These are phyloP conservation scores for Parnassius smintheus DNA, from an alignment of 2,888 invertebrate genomes.

Conservation along the genomic window DNA sequence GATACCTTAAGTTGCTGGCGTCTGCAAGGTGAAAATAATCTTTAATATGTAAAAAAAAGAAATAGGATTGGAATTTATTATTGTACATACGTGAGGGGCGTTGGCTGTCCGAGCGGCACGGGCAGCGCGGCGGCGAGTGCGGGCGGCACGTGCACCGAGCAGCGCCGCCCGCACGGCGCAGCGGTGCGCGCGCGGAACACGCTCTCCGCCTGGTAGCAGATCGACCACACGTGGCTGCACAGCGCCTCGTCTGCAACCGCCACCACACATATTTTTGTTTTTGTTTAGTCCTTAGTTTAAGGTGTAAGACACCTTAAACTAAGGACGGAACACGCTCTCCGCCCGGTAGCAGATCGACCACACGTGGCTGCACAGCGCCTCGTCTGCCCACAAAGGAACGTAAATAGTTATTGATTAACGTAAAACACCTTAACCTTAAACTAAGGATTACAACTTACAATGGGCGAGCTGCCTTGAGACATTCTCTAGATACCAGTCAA, in stretches of 20 bases:
- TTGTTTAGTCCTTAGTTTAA: too few relatives aligned
- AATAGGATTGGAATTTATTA: too few relatives aligned
- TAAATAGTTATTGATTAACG: too few relatives aligned
- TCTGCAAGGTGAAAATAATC: too few relatives aligned
- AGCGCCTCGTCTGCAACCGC: slow-evolving; percentile 82
- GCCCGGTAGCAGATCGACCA: slow-evolving; percentile 91
- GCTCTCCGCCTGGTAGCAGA: slow-evolving; percentile 90
- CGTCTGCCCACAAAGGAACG: slow-evolving; percentile 62
- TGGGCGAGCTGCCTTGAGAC: too few relatives aligned
- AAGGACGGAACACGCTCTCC: slow-evolving; percentile 83
- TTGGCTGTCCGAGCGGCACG: slow-evolving; percentile 86
- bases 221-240: slow-evolving; percentile 90
- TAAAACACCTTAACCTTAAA: too few relatives aligned
- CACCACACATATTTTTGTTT: too few relatives aligned
- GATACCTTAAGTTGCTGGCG: too few relatives aligned
- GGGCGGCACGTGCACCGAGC: slow-evolving; percentile 83
- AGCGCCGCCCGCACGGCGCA: slow-evolving; percentile 87
- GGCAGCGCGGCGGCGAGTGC: slow-evolving; percentile 71
- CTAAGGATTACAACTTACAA: too few relatives aligned
- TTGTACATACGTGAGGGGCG: slow-evolving; percentile 82
- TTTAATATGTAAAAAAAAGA: too few relatives aligned
- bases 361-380: slow-evolving; percentile 89
- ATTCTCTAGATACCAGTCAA: too few relatives aligned
- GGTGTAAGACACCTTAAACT: too few relatives aligned
- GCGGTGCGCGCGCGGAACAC: slow-evolving; percentile 82